Base-by-base conservation (phyloP, 2,888 invertebrate species). In the Mellilla xanthometata region DNA sequence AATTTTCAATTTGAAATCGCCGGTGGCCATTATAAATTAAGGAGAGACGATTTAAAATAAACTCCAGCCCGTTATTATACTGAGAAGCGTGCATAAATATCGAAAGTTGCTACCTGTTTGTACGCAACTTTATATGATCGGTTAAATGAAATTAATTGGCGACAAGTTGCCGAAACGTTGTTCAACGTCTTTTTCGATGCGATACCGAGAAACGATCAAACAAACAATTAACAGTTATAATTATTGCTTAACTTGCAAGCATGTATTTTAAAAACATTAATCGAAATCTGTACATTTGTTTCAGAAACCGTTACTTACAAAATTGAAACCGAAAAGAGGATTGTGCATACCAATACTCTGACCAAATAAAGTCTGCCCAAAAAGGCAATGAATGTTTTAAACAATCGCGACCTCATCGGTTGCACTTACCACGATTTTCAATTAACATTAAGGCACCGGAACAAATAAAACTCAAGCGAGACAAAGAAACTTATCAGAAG, bases 1-100 rank as follows among this genome's bases (percentile, higher is more conserved):
- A 86, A 88, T 86, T 86, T 88, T 87, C 85, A 88, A 88, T 89
- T 80, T 79, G 65, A 68, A 72, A 74, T 74, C 80, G 75, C 78
- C 71, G 84, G 85, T 87, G 85, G 86, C 75, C 79, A 73, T 76
- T 74, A 77, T 79, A 79, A 80, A 82, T 83, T 76, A 81, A 72
- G 60, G 56, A 41, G 56, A 54, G 44, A 57, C 41, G 66, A 69
- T 75, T 80, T 78, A 72, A 71, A 77, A 78, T 76, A 76, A 78
- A 81, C 77, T 67, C 23, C 72, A 67, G 65, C 60, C 63, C 57
- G 64, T 68, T 66, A 65, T 59, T 66, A 56, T 75, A 73, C 73
- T 56, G 56, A 64, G 72, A 76, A 81, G 63, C 58, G 62, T 59
- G 60, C 72, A 80, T 80, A 73, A 76, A 81, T 77, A 76, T 78